Conservation (phyloP, 2,113 vertebrate species). For the Phalacrocorax aristotelis region DNA sequence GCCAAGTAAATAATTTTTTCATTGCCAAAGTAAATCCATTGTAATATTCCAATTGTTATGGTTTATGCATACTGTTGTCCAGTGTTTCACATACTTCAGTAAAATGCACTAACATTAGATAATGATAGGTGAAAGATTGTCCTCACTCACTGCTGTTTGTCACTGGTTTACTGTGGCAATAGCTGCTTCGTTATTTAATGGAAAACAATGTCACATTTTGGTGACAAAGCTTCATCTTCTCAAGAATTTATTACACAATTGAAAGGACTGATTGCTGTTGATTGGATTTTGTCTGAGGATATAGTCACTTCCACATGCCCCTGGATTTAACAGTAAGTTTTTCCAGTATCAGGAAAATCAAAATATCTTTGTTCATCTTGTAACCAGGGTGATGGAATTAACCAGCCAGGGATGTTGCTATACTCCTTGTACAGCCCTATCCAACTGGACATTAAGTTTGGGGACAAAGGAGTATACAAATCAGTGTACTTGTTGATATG, state of each 20-base stretch:
- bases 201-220: slow-evolving; percentile 12
- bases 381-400: too few relatives aligned
- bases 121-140: slow-evolving; percentile 2
- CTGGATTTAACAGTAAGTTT: slow-evolving; percentile 22
- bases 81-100: not conserved
- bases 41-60: not conserved
- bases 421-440: too few relatives aligned
- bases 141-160: slow-evolving; percentile 21
- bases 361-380: not conserved
- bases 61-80: not conserved
- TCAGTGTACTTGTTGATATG: too few relatives aligned
- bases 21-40: not conserved
- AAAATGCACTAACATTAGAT: not conserved
- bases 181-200: slow-evolving; percentile 51
- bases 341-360: not conserved
- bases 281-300: slow-evolving; percentile 31
- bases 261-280: slow-evolving; percentile 37
- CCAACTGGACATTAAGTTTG: too few relatives aligned
- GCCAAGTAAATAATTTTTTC: not conserved
- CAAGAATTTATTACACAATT: slow-evolving; percentile 25
- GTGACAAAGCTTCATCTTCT: slow-evolving; percentile 23
- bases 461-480: too few relatives aligned
- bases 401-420: too few relatives aligned
- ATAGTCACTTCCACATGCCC: not conserved
- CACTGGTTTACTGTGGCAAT: slow-evolving; percentile 19